Evolutionary conservation across 2,113 vertebrate species (phyloP), one percentile per base, ranked within the genome.

Genomic region (Boulengeromyrus knoepffleri): DNA sequence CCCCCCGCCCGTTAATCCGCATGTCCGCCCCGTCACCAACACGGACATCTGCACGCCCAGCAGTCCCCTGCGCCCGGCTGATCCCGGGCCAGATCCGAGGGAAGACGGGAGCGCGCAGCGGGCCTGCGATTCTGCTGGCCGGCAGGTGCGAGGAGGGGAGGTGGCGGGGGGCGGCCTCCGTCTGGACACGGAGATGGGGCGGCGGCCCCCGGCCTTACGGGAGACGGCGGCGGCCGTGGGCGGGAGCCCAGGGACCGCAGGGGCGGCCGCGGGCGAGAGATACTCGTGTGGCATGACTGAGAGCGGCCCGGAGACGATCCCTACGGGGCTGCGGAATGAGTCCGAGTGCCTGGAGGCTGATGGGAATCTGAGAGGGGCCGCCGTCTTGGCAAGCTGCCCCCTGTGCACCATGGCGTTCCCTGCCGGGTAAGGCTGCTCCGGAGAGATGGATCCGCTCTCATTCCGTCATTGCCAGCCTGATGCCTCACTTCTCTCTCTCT

Each of bases 351-450:
- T 88, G 10, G 58, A 8, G 0, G 0, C 42, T 1, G 88, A 58
- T 74, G 49, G 89, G 24, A 89, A 39, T 5, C 84, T 17, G 0
- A 92, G 89, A 15, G 89, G 36, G 56, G 17, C 88, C 0, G 13
- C 36, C 5, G 0, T 46, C 15, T 93, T 98, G 84, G 94, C 93
- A 58, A 95, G 92, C 70, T 99, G 98, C 91, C 98, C 98, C 0
- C 96, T 98, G 96, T 99, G 97, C 77, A 94, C 96, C 89, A 84
- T 91, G 9, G 88, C 6, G 3, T 98, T 99, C 21, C 91, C 92
- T 88, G 92, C 89, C 3, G 94, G 89, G 98, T 99, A 93, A 97
- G 96, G 93, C 21, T 31, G n/a, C 15, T 70, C 19, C 36, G 53
- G 85, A 52, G 42, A 47, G 83, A 45, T 24, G 74, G 36, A 80